These are phyloP conservation scores for Phorcus lineatus DNA, from an alignment of 2,888 invertebrate genomes.

Conservation along the genomic window DNA sequence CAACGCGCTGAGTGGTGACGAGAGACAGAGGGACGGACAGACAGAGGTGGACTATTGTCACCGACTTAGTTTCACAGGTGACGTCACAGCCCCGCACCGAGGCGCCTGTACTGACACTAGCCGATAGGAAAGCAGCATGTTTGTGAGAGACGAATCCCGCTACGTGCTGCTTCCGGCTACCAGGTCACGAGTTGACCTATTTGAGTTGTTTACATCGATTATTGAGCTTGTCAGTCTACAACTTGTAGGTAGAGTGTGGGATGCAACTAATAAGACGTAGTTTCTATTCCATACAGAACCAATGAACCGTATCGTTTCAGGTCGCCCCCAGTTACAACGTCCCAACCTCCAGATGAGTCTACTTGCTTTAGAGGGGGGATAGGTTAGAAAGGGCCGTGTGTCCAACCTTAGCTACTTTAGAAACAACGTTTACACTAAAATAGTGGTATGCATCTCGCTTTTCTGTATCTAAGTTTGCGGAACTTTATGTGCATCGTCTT, in stretches of 20 bases:
- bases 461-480: no score
- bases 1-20: neutral
- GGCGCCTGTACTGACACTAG: neutral
- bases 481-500: no score
- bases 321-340: neutral
- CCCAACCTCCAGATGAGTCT: neutral
- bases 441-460: no score
- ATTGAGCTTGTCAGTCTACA: neutral
- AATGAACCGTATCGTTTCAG: neutral
- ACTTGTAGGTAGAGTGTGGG: no score
- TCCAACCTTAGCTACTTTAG: neutral
- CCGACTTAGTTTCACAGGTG: neutral
- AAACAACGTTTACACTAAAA: no score
- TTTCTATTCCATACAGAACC: neutral
- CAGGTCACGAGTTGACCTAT: neutral
- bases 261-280: no score
- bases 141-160: neutral
- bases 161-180: constrained; percentile 3
- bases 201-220: constrained; percentile 9
- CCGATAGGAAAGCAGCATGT: constrained; percentile 8
- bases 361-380: neutral
- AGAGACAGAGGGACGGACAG: neutral
- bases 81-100: neutral
- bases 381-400: neutral
- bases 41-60: neutral